Evolutionary conservation across 1,140 invertebrate genomes (phyloP), one percentile per base, ranked within the genome.

Genomic region (Macrobrachium nipponense): DNA sequence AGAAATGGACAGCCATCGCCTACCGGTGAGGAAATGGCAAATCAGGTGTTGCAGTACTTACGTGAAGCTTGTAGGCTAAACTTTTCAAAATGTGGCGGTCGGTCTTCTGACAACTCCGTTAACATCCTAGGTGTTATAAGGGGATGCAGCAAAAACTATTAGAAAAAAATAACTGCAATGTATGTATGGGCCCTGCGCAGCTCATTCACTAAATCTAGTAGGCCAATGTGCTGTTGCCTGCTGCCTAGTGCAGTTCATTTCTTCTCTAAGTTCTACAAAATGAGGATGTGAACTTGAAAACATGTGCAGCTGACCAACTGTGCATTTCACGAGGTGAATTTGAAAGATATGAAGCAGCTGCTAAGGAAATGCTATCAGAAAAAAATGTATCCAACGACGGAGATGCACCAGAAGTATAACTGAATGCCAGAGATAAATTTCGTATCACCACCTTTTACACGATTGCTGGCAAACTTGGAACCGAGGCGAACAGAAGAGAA

Each of bases 51-150:
- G 27, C 27, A 36, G 27, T 36, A 72, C 66, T 81, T 81, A 70
- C 44, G 36, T 68, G 66, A 81, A 70, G 80, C 36, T 72, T 44
- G 64, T 81, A 70, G 27, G 66, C 73, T 18, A 75, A 36, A 36
- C 27, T 75, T 75, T 75, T 75, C 73, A 75, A 75, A 75, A 75
- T 75, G 73, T 75, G 44, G 73, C 14, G 73, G 27, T 75, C 73
- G 44, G 73, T 75, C 73, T 36, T 75, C 43, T 12, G 1, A 75
- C 73, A 36, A 75, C n/a, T 14, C 73, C 44, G 27, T 27, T 36
- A 36, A 36, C 27, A 83, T 36, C 4, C 27, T 36, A 4, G 27
- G 27, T 4, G 27, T 36, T 75, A 75, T 75, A 75, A 43, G 27
- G 23, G 72, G 75, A 77, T 77, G 75, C 75, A 77, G 14, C 27